Base-by-base conservation (phyloP, 2,888 invertebrate genomes). In the Melipona bicolor region DNA sequence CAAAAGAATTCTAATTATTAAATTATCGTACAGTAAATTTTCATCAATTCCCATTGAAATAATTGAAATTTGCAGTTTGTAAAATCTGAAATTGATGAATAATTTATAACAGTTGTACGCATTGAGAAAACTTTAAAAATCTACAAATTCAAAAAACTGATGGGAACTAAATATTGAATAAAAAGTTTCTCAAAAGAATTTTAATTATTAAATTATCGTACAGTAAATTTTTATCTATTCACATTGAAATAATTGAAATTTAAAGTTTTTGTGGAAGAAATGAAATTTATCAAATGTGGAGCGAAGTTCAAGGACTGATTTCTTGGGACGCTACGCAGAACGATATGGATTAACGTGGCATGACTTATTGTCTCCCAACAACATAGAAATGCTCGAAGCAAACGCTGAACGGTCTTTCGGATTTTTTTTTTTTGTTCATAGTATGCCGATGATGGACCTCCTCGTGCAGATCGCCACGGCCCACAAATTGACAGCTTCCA, bases 381-480 rank as follows among this genome's bases (percentile, higher is more conserved):
- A 2, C n/a, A 21, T 3, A n/a, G 15, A 49, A 19, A 54, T n/a
- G 13, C 56, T 17, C 5, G 21, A 21, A n/a, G 3, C 15, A 2
- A 43, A 52, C 5, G 24, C 11, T 67, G 67, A 71, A 19, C 13
- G 6, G 1, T 17, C 64, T 52, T 27, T 15, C 24, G 64, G 13
- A 72, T 49, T 54, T 73, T 15, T 27, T 24, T 27, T 61, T 27
- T 62, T n/a, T 89, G 82, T 88, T 95, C 95, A 83, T 95, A 97
- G 97, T 93, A 97, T 97, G 43, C 97, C 97, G 56, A 97, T 97
- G 97, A 96, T 97, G 96, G 97, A 97, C 93, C 95, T 97, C 69
- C 95, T 97, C 87, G 96, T 97, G 75, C 97, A 97, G 92, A 96
- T 97, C 88, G 96, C 97, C 65, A 97, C 96, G 69, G 95, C 96